These are phyloP conservation scores for Lithophane leautieri DNA, from an alignment of 2,888 invertebrate species.

Conservation along the genomic window DNA sequence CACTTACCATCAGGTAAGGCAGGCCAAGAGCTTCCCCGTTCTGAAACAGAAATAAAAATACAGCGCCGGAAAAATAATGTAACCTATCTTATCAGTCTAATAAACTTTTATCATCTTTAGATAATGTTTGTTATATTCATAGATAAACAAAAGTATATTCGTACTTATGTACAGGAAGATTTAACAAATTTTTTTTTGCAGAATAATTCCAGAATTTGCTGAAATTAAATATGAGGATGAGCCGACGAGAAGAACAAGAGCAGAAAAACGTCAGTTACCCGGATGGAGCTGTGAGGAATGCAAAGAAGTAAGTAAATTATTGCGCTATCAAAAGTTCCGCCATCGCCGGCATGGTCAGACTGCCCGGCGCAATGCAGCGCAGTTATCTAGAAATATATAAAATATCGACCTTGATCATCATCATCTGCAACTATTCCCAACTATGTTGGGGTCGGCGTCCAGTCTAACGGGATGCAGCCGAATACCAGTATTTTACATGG, in stretches of 20 bases:
- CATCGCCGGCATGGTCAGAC: not conserved
- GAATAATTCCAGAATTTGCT: constrained; percentile 69
- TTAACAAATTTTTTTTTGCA: constrained; percentile 44
- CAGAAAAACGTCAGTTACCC: constrained; percentile 81
- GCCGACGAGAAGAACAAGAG: constrained; percentile 79
- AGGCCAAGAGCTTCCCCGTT: too few relatives aligned
- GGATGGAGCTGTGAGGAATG: constrained; percentile 88
- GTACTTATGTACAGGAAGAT: not conserved
- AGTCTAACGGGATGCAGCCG: too few relatives aligned
- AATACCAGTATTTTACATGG: too few relatives aligned
- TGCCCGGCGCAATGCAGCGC: not conserved
- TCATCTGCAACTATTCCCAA: too few relatives aligned
- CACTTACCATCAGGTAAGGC: too few relatives aligned
- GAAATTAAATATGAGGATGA: constrained; percentile 79
- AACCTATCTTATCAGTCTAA: constrained; percentile 5
- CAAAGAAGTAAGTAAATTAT: constrained; percentile 74
- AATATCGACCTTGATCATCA: not conserved
- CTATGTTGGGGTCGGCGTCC: too few relatives aligned
- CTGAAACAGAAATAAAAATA: too few relatives aligned
- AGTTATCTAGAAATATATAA: not conserved
- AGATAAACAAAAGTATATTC: constrained; percentile 1
- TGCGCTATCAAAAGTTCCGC: not conserved
- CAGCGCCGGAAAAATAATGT: not conserved
- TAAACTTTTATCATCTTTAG: constrained; percentile 10
- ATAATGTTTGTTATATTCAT: constrained; percentile 7